phyloP scores from a whole-genome alignment of 1,140 invertebrate genomes.

The Nephotettix cincticeps region DNA sequence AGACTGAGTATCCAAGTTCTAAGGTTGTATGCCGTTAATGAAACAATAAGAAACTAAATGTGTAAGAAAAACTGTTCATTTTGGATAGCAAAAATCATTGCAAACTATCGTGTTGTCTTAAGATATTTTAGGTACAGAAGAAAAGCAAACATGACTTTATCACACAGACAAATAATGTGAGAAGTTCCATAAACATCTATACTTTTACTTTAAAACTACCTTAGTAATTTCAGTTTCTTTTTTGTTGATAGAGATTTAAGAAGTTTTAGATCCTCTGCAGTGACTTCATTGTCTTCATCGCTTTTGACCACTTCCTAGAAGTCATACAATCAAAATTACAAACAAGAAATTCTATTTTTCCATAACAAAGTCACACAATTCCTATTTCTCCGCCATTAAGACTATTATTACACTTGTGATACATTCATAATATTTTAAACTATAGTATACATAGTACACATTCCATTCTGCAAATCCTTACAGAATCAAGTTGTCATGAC shows the following conservation, averaged over 20 bases:
- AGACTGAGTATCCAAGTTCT: no score
- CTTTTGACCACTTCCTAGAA: slow-evolving; percentile 49
- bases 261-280: slow-evolving; percentile 67
- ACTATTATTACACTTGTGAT: no score
- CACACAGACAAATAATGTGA: neutral
- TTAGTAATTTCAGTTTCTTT: slow-evolving; percentile 88
- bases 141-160: neutral
- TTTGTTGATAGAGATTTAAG: slow-evolving; percentile 81
- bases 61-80: neutral
- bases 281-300: slow-evolving; percentile 57
- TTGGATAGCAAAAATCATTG: neutral
- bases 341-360: no score
- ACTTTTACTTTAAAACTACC: slow-evolving; percentile 55
- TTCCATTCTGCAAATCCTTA: no score
- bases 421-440: no score
- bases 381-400: no score
- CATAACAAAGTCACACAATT: slow-evolving; percentile 27
- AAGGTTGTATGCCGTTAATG: no score
- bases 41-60: neutral
- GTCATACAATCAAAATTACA: no score
- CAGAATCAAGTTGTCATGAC: no score
- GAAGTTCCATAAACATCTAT: neutral
- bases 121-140: no score
- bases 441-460: no score
- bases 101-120: neutral